Evolutionary conservation across 2,113 vertebrate genomes (phyloP), one percentile per base, ranked within the genome.

Genomic region (Tachysurus vachellii): DNA sequence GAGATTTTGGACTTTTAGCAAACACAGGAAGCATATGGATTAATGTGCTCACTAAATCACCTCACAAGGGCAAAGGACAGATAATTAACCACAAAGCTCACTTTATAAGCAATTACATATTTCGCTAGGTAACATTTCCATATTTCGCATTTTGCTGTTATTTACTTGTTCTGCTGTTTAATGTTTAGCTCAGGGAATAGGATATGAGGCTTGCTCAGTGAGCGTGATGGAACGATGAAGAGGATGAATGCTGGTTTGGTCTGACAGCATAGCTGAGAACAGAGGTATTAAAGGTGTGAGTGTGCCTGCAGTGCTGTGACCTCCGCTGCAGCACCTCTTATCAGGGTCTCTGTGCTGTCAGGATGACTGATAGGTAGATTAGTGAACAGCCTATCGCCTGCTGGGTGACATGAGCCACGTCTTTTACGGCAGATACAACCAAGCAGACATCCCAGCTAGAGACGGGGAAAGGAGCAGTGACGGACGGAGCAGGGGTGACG

Each of bases 311-410:
- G 28, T 85, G 73, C 75, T 76, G 87, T 87, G 89, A 88, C 87
- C 89, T 85, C 53, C 57, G 56, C 82, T 44, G 81, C 80, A 75
- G 83, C 80, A 54, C 77, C 86, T 90, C 82, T 86, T 77, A 85
- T 59, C 54, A 76, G 44, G 83, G 70, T 85, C 85, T 85, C 84
- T 62, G 77, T 87, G 86, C 88, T 86, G 90, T 86, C 90, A 89
- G 59, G 44, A 85, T 90, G 90, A 88, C 82, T 88, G 73, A 86
- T 86, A 81, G 89, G 85, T 87, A 86, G 88, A 91, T 89, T 91
- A 91, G 86, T 75, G 76, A 82, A 84, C 81, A 88, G 83, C 86
- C 88, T 77, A 89, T 71, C 61, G 44, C 90, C 86, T 68, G 61
- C 68, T 84, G 70, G 57, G 66, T 86, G 90, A 88, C 86, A 91